Conservation (phyloP, 2,113 vertebrate genomes). For the Phalacrocorax pelagicus region DNA sequence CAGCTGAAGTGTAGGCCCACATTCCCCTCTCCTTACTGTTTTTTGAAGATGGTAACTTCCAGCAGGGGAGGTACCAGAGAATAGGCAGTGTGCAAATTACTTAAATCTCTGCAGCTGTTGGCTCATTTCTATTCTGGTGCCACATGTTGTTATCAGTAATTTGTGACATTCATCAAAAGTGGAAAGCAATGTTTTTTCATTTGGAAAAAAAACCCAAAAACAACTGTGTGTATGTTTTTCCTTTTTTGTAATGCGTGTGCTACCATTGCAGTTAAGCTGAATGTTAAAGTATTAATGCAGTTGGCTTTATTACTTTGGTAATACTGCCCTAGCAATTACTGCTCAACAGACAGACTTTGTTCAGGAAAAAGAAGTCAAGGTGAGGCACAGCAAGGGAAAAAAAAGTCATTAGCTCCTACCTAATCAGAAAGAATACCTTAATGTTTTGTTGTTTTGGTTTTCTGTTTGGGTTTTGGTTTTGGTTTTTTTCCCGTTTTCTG, state of each 20-base stretch:
- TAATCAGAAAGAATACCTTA: neutral
- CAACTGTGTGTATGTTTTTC: neutral
- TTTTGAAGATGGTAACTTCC: constrained; percentile 10
- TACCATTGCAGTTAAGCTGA: neutral
- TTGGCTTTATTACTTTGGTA: neutral
- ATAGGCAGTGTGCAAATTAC: neutral
- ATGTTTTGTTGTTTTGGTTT: neutral
- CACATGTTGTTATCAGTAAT: constrained; percentile 37
- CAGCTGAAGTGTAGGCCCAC: neutral
- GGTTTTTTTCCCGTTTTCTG: neutral
- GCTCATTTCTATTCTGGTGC: constrained; percentile 9
- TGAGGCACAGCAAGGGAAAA: neutral
- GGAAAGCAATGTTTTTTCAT: neutral
- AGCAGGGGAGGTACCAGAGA: neutral
- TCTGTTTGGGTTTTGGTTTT: neutral
- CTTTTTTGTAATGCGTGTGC: neutral
- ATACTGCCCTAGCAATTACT: neutral
- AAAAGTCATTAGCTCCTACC: neutral
- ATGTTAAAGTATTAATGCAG: neutral
- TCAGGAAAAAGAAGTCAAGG: neutral
- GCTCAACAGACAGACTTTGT: neutral
- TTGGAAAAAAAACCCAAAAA: neutral
- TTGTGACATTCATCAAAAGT: constrained; percentile 37
- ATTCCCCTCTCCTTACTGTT: neutral
- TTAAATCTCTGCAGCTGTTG: constrained; percentile 46